phyloP scores from a whole-genome alignment of 2,113 vertebrate species.

The Corythoichthys haematopterus region DNA sequence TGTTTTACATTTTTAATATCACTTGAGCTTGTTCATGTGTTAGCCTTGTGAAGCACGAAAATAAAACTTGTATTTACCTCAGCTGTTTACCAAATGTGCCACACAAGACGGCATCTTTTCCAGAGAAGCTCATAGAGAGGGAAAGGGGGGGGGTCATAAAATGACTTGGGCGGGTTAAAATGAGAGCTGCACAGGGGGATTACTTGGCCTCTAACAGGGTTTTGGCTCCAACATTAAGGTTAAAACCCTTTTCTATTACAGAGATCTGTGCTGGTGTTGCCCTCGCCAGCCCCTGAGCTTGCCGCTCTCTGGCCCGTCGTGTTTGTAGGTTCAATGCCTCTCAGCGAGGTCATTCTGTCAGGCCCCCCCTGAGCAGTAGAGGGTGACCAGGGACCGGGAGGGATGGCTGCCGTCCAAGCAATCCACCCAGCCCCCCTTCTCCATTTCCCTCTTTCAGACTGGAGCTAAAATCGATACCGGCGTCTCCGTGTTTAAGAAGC shows the following conservation, averaged over 20 bases:
- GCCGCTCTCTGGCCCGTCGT: constrained; percentile 63
- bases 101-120: constrained; percentile 28
- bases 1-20: no score
- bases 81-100: constrained; percentile 19
- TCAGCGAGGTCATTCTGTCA: constrained; percentile 70
- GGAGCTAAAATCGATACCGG: constrained; percentile 74
- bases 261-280: constrained; percentile 69
- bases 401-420: constrained; percentile 56
- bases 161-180: constrained; percentile 39
- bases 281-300: constrained; percentile 56
- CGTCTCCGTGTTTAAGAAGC: constrained; percentile 73
- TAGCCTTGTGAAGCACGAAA: background rate
- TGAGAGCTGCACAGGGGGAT: constrained; percentile 68
- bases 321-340: constrained; percentile 76
- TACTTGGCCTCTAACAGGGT: constrained; percentile 75
- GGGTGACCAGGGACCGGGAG: constrained; percentile 65
- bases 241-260: constrained; percentile 80
- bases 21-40: background rate
- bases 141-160: constrained; percentile 8
- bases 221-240: constrained; percentile 78
- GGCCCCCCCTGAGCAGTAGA: constrained; percentile 64
- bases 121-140: constrained; percentile 20
- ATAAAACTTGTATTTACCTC: background rate
- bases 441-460: constrained; percentile 22
- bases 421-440: background rate